Percentiles rank a stretch among this genome's conserved stretches.
Evolutionary conservation across 1,140 invertebrate species (phyloP).

Genomic region (Philotrypesis tridentata): DNA sequence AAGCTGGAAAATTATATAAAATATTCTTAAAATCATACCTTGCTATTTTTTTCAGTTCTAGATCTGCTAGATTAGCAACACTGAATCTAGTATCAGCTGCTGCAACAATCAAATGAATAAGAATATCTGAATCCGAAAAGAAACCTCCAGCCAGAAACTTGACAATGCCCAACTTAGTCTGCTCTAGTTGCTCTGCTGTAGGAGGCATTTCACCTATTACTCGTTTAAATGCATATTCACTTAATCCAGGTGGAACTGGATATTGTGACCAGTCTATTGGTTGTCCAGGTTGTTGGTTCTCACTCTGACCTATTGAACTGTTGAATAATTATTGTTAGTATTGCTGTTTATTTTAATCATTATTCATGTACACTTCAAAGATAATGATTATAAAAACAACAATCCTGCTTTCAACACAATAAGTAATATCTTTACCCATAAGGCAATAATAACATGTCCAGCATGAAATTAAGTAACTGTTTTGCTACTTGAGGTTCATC

Average conservation of each 20-base stretch:
- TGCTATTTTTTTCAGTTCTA: constrained; percentile 82
- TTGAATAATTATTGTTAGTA: constrained; percentile 27
- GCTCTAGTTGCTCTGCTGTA: constrained; percentile 87
- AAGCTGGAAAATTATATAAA: not conserved
- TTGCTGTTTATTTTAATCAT: not conserved
- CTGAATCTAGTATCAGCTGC: constrained; percentile 90
- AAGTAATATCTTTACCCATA: constrained; percentile 80
- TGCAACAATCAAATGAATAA: constrained; percentile 87
- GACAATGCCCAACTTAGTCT: constrained; percentile 86
- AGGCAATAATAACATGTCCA: constrained; percentile 88
- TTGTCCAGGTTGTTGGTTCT: constrained; percentile 62
- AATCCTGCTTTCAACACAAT: constrained; percentile 15
- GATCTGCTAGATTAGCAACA: constrained; percentile 85
- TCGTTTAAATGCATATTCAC: constrained; percentile 85
- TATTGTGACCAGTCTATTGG: constrained; percentile 72
- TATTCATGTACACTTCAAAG: not conserved
- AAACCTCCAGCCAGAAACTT: constrained; percentile 87
- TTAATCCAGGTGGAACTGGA: constrained; percentile 86
- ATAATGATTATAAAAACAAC: constrained; percentile 21
- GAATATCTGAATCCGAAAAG: constrained; percentile 83
- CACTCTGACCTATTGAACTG: constrained; percentile 59
- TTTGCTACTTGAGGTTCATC: constrained; percentile 79
- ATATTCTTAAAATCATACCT: constrained; percentile 71
- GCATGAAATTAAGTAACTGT: constrained; percentile 84
- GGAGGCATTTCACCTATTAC: constrained; percentile 84